Base-by-base conservation (phyloP, 2,888 invertebrate genomes). In the Diogma glabrata region DNA sequence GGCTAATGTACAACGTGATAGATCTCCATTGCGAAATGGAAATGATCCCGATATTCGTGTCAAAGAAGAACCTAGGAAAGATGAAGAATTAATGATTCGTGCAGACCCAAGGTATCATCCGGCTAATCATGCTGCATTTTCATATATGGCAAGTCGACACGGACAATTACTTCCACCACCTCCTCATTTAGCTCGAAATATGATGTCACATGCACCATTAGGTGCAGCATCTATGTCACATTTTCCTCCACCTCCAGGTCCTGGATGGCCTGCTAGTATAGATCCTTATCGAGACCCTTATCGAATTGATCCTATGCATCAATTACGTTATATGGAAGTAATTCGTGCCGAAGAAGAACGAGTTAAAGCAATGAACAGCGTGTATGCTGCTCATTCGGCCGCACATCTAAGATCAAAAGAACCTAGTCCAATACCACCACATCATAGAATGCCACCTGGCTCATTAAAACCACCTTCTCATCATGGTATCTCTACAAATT, bases 1-100 rank as follows among this genome's bases (percentile, higher is more conserved):
- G 43, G 56, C 61, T 50, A 56, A 52, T 17, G 62, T 70, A 16
- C 26, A 56, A 50, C 55, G 82, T 4, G 83, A 83, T 56, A 75
- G 89, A 49, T 88, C 88, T 6, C 89, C 89, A 4, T 69, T 87
- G 50, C 75, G 88, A 23, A 87, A 84, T 64, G 85, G 85, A 7
- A 65, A 67, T 52, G 70, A 69, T 50, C 70, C 73, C 51, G 76
- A 77, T 26, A 58, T 67, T 50, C 63, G 67, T 57, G 72, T 81
- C 2, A 81, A 82, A 60, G 81, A 82, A 58, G 81, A 82, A 58
- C 72, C 73, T 51, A 76, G 78, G 24, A 63, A 68, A 49, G 69
- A 71, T 22, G 72, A 73, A 51, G 77, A 78, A 54, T 67, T 75
- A 14, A 68, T 77, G 59, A 70, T 76, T 59, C 63, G 69, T 53